Evolutionary conservation across 2,888 invertebrate genomes (phyloP).

Genomic region (Cataglyphis rosenhaueri): DNA sequence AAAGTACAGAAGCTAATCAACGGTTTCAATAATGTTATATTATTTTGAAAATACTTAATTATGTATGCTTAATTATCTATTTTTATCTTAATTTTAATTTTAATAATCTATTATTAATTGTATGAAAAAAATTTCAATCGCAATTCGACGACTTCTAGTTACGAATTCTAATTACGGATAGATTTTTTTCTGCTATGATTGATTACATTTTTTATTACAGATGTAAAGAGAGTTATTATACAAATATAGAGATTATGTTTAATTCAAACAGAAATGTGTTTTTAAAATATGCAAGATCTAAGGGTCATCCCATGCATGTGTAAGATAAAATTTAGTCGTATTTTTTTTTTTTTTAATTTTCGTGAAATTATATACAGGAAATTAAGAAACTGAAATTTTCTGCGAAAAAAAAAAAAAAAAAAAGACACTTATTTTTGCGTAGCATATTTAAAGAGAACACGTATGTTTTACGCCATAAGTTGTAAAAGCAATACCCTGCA

Average conservation of each 20-base stretch:
- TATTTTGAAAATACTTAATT: too few species aligned
- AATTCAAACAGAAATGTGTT: background rate
- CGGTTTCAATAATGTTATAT: background rate
- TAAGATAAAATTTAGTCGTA: background rate
- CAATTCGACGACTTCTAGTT: background rate
- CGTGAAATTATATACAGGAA: background rate
- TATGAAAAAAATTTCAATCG: background rate
- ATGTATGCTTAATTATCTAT: too few species aligned
- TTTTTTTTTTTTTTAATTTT: background rate
- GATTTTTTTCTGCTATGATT: background rate
- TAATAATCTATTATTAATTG: background rate
- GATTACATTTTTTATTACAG: conserved; percentile 3
- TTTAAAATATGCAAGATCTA: background rate
- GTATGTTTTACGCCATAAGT: conserved; percentile 5
- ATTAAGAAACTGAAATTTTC: background rate
- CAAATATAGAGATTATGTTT: background rate
- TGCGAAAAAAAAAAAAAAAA: background rate
- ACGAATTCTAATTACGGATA: background rate
- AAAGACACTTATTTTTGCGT: background rate
- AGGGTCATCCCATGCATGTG: background rate
- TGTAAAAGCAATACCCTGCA: conserved; percentile 45
- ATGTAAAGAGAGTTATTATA: background rate
- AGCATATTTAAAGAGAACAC: background rate
- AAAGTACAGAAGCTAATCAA: background rate
- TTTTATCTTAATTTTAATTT: too few species aligned